Conservation (phyloP, 2,797 vertebrate genomes). For the Serranus cabrilla region DNA sequence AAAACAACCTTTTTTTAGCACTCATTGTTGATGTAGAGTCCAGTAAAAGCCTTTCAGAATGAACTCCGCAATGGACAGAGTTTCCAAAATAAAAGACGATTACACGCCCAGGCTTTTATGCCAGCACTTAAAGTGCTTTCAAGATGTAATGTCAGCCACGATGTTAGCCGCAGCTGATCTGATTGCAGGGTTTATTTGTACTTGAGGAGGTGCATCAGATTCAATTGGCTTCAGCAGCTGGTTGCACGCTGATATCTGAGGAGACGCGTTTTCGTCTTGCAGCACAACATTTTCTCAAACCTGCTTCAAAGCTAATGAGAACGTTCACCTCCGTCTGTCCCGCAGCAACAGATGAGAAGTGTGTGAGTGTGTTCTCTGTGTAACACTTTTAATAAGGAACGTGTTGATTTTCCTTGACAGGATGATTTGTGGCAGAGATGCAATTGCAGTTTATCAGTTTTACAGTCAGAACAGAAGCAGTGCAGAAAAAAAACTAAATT, state of each 20-base stretch:
- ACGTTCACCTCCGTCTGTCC: neutral
- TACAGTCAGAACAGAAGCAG: too few species aligned
- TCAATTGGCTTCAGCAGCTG: slow-evolving; percentile 45
- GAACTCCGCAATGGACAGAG: slow-evolving; percentile 29
- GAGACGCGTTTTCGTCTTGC: slow-evolving; percentile 19
- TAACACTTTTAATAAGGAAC: neutral
- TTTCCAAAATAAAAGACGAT: slow-evolving; percentile 37
- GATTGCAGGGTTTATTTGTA: slow-evolving; percentile 54
- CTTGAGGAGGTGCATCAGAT: slow-evolving; percentile 50
- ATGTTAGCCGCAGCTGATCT: slow-evolving; percentile 41
- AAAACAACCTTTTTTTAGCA: neutral
- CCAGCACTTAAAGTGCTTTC: slow-evolving; percentile 49
- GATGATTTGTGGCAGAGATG: neutral
- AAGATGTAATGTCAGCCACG: slow-evolving; percentile 46
- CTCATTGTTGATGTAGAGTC: neutral
- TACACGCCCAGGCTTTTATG: slow-evolving; percentile 35
- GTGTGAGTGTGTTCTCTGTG: neutral
- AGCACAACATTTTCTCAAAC: slow-evolving; percentile 48
- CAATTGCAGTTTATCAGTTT: neutral
- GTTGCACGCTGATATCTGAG: slow-evolving; percentile 44
- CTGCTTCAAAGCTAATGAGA: slow-evolving; percentile 24
- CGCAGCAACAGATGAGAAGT: neutral
- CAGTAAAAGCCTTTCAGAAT: neutral
- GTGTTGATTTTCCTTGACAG: slow-evolving; percentile 4
- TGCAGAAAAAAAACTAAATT: too few species aligned